Evolutionary conservation across 2,113 vertebrate species (phyloP), one percentile per base, ranked within the genome.

Genomic region (Tapirus terrestris): DNA sequence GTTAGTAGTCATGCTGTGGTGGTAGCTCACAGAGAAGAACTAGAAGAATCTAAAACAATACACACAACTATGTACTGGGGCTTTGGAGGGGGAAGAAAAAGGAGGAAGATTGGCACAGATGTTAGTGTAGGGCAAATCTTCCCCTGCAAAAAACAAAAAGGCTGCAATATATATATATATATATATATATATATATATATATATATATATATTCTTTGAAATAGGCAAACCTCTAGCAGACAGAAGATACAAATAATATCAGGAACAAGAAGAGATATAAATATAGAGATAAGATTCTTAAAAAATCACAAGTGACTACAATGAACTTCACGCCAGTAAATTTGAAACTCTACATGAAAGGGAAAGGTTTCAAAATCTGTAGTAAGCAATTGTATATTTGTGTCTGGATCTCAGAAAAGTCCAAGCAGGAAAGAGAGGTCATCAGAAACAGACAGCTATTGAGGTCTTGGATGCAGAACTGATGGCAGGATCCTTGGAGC

Each of bases 161-260:
- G 39, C 39, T 39, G 39, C 39, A 39, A 39, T 3, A 39, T 3
- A 39, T 39, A 39, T 39, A 39, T 39, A 39, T 39, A 39, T 39
- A 39, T 27, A 82, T 82, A 39, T 3, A 39, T 3, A 39, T 39
- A 39, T 39, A 39, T 39, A 39, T 39, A 39, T 39, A 39, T 27
- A 82, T 82, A 82, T 82, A 60, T n/a, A n/a, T n/a, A n/a, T n/a
- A n/a, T 91, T 31, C 93, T 91, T 73, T 87, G 76, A 80, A 91
- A 88, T 48, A 31, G 18, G 10, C 12, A 60, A 73, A 84, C 12
- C 29, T 89, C 25, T 39, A 87, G 61, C 67, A 76, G 11, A 65
- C 31, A 65, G 17, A 65, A 86, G 23, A 8, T 72, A 72, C 27
- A 77, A 21, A 75, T 73, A 36, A 20, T 61, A 87, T 29, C 36